Evolutionary conservation across 2,113 vertebrate genomes (phyloP), one percentile per base, ranked within the genome.

Genomic region (Uropsilus gracilis): DNA sequence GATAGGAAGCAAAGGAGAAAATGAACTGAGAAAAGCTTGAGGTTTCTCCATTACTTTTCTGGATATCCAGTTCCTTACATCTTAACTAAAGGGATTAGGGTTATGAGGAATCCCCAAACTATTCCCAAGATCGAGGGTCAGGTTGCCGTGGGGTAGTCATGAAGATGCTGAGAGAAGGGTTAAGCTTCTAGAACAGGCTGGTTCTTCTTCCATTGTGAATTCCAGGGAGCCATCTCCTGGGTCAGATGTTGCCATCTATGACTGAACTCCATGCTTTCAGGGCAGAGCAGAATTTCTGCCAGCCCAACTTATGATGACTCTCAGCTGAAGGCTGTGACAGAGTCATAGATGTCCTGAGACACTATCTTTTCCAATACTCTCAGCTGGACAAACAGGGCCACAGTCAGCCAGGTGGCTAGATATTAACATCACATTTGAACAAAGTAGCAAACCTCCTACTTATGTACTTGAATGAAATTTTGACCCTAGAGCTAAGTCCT

Each of bases 401-500:
- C 3, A 8, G 64, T n/a, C 63, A 91, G 53, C 8, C 46, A 63
- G 66, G 77, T 13, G 59, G 26, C 64, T 55, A 89, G 71, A 91
- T 32, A 72, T 34, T 89, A 85, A 66, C 59, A 76, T 88, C 30
- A 69, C 39, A 3, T 69, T 85, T 94, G 83, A 66, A 66, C 28
- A 76, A 90, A 95, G 86, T 6, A 93, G 83, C 46, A 46, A 86
- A 68, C 39, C 86, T 86, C 63, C 55, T 69, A 91, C 88, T 46
- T 87, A 71, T 4, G 53, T 30, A 69, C 24, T 77, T 93, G 73
- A 61, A 84, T 89, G 44, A 86, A 71, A 85, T 89, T 92, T 57
- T 95, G 53, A 90, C 53, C 10, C 28, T 53, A 85, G 69, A 92
- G 57, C 14, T 46, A 81, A 97, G 46, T n/a, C 53, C 39, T 32